These are phyloP conservation scores for Zosterops hypoxanthus DNA, from an alignment of 2,113 vertebrate species.

Conservation along the genomic window DNA sequence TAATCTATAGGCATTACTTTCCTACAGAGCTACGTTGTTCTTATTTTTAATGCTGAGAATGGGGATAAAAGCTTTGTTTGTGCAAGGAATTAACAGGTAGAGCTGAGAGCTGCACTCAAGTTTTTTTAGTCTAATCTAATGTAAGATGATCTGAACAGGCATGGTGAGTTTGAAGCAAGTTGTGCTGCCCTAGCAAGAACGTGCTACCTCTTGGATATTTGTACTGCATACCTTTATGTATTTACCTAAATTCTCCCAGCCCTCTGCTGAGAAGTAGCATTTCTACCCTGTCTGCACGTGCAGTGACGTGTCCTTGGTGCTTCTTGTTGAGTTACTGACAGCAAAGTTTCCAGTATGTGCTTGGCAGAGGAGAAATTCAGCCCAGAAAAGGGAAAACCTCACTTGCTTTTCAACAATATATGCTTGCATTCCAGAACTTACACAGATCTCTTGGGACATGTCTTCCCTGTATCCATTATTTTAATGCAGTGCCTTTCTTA, in stretches of 20 bases:
- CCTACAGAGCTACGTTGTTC: neutral
- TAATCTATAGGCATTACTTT: neutral
- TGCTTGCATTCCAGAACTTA: neutral
- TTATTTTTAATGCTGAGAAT: neutral
- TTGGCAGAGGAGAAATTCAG: neutral
- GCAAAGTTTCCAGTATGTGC: neutral
- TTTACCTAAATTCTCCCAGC: neutral
- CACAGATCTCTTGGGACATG: neutral
- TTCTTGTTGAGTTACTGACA: neutral
- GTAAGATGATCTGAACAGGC: conserved; percentile 7
- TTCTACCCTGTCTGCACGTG: neutral
- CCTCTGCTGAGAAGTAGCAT: neutral
- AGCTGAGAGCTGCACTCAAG: neutral
- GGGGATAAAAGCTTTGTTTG: neutral
- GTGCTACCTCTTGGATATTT: neutral
- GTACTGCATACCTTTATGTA: neutral
- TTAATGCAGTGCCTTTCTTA: conserved; percentile 5
- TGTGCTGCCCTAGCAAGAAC: neutral
- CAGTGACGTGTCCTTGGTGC: neutral
- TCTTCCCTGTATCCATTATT: conserved; percentile 25
- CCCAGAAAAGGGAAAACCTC: conserved; percentile 24
- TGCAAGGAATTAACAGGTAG: neutral
- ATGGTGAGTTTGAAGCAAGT: neutral
- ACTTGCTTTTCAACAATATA: neutral
- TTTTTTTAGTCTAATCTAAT: neutral